These are phyloP conservation scores for Choristoneura rosaceana DNA, from an alignment of 2,888 invertebrate species.

Conservation along the genomic window DNA sequence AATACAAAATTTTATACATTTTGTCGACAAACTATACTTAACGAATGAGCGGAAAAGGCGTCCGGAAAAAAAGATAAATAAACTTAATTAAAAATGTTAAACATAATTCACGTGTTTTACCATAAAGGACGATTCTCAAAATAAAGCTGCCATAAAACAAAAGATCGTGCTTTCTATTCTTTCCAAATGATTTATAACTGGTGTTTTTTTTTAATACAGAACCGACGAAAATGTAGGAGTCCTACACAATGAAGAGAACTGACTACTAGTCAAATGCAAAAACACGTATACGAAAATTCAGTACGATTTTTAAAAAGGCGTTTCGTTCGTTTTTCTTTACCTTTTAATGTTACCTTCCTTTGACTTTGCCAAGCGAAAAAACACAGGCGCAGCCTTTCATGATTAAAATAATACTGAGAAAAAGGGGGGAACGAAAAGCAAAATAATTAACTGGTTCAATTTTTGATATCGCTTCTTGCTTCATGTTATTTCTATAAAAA, in stretches of 20 bases:
- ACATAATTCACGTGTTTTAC: background rate
- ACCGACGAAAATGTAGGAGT: too few species aligned
- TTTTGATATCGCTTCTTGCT: slow-evolving; percentile 8
- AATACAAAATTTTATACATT: too few species aligned
- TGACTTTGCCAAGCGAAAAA: slow-evolving; percentile 18
- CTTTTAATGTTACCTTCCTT: slow-evolving; percentile 14
- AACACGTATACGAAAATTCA: background rate
- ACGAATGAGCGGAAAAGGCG: background rate
- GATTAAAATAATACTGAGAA: slow-evolving; percentile 16
- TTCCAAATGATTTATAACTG: background rate
- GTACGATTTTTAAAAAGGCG: slow-evolving; percentile 12
- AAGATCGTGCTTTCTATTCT: background rate
- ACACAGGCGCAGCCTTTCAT: slow-evolving; percentile 19
- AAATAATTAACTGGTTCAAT: slow-evolving; percentile 24
- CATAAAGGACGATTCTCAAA: background rate
- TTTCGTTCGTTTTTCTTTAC: background rate
- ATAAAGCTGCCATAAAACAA: background rate
- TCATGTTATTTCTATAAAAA: slow-evolving; percentile 32
- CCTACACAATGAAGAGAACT: too few species aligned
- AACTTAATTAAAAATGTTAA: background rate
- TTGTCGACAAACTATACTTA: background rate
- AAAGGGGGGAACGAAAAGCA: background rate
- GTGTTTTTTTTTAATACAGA: background rate
- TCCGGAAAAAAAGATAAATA: background rate
- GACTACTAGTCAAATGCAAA: background rate